Percentiles rank a stretch among this genome's conserved stretches.
Evolutionary conservation across 1,140 invertebrate genomes (phyloP).

Genomic region (Periplaneta americana): DNA sequence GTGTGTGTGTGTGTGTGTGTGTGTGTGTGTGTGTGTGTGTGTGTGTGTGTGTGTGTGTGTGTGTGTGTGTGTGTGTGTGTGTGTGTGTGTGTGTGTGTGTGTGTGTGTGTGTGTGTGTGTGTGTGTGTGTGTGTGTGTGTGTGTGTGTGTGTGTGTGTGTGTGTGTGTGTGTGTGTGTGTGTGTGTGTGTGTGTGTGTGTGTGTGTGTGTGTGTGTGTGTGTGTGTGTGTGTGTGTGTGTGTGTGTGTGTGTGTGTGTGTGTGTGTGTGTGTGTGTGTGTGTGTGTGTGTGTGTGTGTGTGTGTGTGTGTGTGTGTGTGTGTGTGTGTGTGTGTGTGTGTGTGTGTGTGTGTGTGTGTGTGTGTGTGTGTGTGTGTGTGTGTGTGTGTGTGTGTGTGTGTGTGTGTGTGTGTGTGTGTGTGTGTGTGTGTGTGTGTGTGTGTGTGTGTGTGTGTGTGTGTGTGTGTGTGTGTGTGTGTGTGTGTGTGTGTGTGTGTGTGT

Average conservation of each 20-base stretch:
- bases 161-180: no score
- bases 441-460: conserved; percentile 18
- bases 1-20: no score
- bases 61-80: no score
- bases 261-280: conserved; percentile 11
- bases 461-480: conserved; percentile 17
- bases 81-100: no score
- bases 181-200: conserved; percentile 24
- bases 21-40: no score
- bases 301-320: conserved; percentile 10
- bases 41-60: no score
- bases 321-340: conserved; percentile 11
- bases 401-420: conserved; percentile 18
- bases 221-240: conserved; percentile 11
- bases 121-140: no score
- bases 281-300: conserved; percentile 11
- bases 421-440: conserved; percentile 20
- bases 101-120: no score
- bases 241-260: conserved; percentile 11
- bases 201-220: conserved; percentile 11
- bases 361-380: conserved; percentile 8
- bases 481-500: conserved; percentile 29
- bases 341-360: conserved; percentile 18
- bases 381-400: conserved; percentile 18
- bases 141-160: no score